Percentiles rank a stretch among this genome's conserved stretches.
Evolutionary conservation across 2,888 invertebrate genomes (phyloP).

Genomic region (Orchesellides sinensis): DNA sequence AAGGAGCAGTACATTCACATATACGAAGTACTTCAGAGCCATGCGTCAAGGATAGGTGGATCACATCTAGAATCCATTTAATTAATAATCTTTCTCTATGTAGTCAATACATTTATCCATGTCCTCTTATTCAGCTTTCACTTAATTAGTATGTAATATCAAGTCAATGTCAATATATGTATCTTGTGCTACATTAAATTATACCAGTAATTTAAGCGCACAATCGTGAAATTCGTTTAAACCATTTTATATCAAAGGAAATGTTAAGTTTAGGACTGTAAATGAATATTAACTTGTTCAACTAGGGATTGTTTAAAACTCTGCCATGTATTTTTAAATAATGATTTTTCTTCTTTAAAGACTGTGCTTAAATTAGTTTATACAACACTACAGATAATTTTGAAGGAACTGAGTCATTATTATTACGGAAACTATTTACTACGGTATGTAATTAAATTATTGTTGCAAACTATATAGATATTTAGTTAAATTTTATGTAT

Average conservation of each 20-base stretch:
- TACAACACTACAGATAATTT: no score
- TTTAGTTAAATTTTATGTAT: no score
- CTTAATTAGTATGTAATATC: background rate
- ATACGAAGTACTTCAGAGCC: slow-evolving; percentile 84
- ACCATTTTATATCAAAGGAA: no score
- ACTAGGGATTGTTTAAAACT: background rate
- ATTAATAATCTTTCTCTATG: background rate
- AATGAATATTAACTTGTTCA: no score
- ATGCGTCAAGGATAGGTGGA: slow-evolving; percentile 65
- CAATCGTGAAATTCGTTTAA: no score
- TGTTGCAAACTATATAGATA: slow-evolving; percentile 44
- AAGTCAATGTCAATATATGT: background rate
- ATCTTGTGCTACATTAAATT: no score
- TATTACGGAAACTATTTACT: background rate
- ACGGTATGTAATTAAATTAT: no score
- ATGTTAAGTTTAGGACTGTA: no score
- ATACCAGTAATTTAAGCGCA: no score
- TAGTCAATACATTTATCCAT: background rate
- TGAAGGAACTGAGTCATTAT: slow-evolving; percentile 39
- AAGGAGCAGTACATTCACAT: slow-evolving; percentile 95
- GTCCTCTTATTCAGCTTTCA: slow-evolving; percentile 1
- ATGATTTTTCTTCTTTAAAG: slow-evolving; percentile 51
- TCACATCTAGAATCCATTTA: slow-evolving; percentile 70
- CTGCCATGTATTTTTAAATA: slow-evolving; percentile 53
- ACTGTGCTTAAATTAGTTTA: slow-evolving; percentile 50